phyloP scores from a whole-genome alignment of 2,888 invertebrate species.

The Nyleta sp. region DNA sequence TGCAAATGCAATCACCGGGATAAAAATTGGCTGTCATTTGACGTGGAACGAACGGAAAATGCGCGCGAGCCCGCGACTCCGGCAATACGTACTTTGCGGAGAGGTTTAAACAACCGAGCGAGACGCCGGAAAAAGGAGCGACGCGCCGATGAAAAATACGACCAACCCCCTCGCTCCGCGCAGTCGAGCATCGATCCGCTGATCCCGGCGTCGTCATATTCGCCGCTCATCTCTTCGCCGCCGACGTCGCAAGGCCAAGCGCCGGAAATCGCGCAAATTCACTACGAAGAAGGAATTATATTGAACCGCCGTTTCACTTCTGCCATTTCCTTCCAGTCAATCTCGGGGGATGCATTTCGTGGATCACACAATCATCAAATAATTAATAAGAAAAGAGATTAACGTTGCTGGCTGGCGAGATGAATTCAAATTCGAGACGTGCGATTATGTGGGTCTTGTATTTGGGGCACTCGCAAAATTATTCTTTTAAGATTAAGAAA shows the following conservation, averaged over 20 bases:
- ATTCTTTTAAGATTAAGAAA: too few relatives aligned
- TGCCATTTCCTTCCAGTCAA: constrained; percentile 50
- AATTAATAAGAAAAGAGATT: constrained; percentile 34
- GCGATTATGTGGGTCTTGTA: too few relatives aligned
- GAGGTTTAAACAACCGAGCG: constrained; percentile 40
- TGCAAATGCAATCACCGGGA: constrained; percentile 81
- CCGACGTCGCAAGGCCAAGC: constrained; percentile 43
- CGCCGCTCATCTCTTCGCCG: constrained; percentile 47
- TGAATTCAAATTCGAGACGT: too few relatives aligned
- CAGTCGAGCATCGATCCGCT: constrained; percentile 68
- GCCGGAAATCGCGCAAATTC: constrained; percentile 61
- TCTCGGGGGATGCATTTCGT: constrained; percentile 29
- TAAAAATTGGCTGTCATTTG: constrained; percentile 82
- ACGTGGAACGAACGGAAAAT: constrained; percentile 71
- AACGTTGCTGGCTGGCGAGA: neutral
- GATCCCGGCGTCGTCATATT: constrained; percentile 54
- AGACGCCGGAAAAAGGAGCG: constrained; percentile 34
- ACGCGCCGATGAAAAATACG: constrained; percentile 61
- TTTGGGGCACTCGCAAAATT: too few relatives aligned
- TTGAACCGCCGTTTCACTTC: constrained; percentile 51
- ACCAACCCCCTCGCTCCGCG: constrained; percentile 35
- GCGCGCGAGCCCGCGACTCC: constrained; percentile 35
- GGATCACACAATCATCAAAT: constrained; percentile 45
- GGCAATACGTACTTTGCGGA: constrained; percentile 54
- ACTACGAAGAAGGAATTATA: constrained; percentile 44